Evolutionary conservation across 2,797 vertebrate species (phyloP), one percentile per base, ranked within the genome.

Genomic region (Prunella strophiata): DNA sequence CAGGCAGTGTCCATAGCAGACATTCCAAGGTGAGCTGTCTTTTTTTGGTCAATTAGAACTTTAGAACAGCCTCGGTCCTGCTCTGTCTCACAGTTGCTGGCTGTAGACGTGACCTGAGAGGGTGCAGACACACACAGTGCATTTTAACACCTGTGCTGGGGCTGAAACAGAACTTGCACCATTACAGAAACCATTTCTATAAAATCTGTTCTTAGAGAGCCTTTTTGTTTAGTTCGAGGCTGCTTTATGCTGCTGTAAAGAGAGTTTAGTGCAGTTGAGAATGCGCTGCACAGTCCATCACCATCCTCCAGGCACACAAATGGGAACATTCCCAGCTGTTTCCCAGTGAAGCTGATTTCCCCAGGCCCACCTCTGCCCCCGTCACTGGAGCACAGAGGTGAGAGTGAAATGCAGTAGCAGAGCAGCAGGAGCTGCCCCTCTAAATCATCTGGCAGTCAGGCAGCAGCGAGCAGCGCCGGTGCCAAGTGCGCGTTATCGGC

Each of bases 351-450:
- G 82, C 92, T 63, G 84, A 45, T 83, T 77, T 96, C 85, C 94
- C 72, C 73, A 81, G 73, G 75, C 78, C 85, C 89, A 76, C 71
- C 85, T 92, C 85, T 86, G 88, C 43, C 81, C 81, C 72, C 19
- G 42, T 78, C 79, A 50, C 6, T n/a, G 30, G 87, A 85, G 65
- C 83, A 51, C 34, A 36, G 81, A 78, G 87, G 45, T 82, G 93
- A 78, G 80, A 68, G 81, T 51, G 77, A 88, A 82, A 78, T 10
- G 89, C 85, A 43, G 93, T 75, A 91, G 92, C 93, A 75, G 93
- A 89, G 51, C 8, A 63, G 91, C 83, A 75, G 89, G 89, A 84
- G 70, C 89, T 96, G 94, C 91, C 96, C 95, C 96, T 95, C 86
- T 92, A 79, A 94, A 96, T 96, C 94, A 93, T 79, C 74, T 74